Base-by-base conservation (phyloP, 2,113 vertebrate species). In the Myiagra hebetior region DNA sequence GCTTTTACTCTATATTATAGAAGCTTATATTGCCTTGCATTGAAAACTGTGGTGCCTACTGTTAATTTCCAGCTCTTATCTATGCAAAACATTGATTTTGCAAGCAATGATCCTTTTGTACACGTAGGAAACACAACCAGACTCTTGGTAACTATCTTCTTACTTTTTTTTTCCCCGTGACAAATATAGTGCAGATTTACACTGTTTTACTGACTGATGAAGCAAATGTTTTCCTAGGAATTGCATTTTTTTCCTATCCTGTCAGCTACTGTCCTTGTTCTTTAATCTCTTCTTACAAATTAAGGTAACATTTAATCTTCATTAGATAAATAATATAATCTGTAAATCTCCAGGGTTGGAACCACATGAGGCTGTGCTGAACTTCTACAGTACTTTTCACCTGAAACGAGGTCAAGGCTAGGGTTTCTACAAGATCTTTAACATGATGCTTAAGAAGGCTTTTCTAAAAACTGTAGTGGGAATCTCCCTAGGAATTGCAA, bases 111-210 rank as follows among this genome's bases (percentile, higher is more conserved):
- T 50, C 9, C 8, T 55, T 78, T 79, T 79, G 46, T 39, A 89
- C 13, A 15, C 1, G 10, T 60, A 63, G 27, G 39, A 77, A 91
- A 33, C 28, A 20, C 10, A 65, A 47, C 9, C 27, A 83, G 46
- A 47, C 10, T 59, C 49, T 59, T 90, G 39, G 33, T 92, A 72
- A 82, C 28, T 35, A 60, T 62, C 6, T 11, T 69, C 7, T 41
- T n/a, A 16, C 1, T 16, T 28, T n/a, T 26, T 33, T n/a, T 44
- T 2, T 1, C 13, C 8, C 23, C 0, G 0, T 56, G 53, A 56
- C n/a, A 94, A 87, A 75, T 70, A 49, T 0, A 70, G 17, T 27
- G 44, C 46, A 70, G 46, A 69, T 73, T 91, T 76, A 76, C 31
- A 8, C 18, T 76, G 31, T 63, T 83, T 83, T 77, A 87, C 33